A percentile compares a stretch with the other conserved stretches of the same genome.
Evolutionary conservation across 2,888 invertebrate genomes (phyloP).

Genomic region (Trypoxylon attenuatum): DNA sequence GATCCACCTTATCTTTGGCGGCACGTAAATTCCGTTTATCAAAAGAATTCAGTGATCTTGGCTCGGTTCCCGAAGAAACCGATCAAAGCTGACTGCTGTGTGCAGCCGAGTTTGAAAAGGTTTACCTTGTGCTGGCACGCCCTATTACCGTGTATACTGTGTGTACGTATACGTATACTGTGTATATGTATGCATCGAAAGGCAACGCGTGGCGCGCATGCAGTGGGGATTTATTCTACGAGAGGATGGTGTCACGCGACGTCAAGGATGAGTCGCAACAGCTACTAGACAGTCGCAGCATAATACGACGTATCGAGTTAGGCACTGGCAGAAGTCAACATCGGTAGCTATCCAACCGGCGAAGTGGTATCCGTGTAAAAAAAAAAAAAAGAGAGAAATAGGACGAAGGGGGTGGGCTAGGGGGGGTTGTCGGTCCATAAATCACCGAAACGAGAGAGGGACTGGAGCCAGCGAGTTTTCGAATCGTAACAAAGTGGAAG

Average conservation of each 20-base stretch:
- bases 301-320: slow-evolving; percentile 58
- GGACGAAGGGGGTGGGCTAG: background rate
- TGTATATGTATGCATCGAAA: too few relatives aligned
- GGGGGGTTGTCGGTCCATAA: slow-evolving; percentile 45
- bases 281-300: slow-evolving; percentile 36
- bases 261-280: slow-evolving; percentile 11
- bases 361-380: slow-evolving; percentile 25
- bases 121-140: background rate
- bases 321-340: slow-evolving; percentile 33
- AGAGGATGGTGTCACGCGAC: slow-evolving; percentile 48
- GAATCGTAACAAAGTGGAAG: slow-evolving; percentile 62
- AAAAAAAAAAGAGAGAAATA: slow-evolving; percentile 24
- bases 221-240: slow-evolving; percentile 45
- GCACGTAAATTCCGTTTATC: slow-evolving; percentile 47
- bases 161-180: too few relatives aligned
- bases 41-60: slow-evolving; percentile 47
- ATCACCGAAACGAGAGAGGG: slow-evolving; percentile 44
- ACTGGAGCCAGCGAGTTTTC: slow-evolving; percentile 55
- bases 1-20: background rate
- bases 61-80: slow-evolving; percentile 24
- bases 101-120: slow-evolving; percentile 1
- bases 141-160: slow-evolving; percentile 6
- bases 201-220: too few relatives aligned
- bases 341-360: slow-evolving; percentile 18
- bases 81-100: slow-evolving; percentile 8